A percentile compares a stretch with the other conserved stretches of the same genome.
Conservation (phyloP, 2,888 invertebrate species). For the Therioaphis trifolii region DNA sequence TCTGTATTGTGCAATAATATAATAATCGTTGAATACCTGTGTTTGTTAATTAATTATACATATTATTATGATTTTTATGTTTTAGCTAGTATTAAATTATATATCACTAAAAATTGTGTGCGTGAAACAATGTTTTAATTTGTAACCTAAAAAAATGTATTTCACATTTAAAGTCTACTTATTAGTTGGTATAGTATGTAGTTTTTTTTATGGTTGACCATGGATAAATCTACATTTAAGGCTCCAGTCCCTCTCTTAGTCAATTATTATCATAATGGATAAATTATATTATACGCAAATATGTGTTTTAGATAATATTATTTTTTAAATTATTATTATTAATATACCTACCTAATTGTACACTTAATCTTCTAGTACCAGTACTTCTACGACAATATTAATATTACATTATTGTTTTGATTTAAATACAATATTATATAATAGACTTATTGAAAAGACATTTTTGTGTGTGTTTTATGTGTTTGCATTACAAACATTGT, state of each 20-base stretch:
- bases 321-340: constrained; percentile 19
- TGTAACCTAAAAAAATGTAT: constrained; percentile 29
- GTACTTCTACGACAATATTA: constrained; percentile 36
- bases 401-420: constrained; percentile 44
- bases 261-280: constrained; percentile 35
- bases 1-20: constrained; percentile 46
- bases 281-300: background rate
- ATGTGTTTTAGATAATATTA: constrained; percentile 35
- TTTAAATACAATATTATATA: constrained; percentile 68
- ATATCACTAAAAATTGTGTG: constrained; percentile 1
- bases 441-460: constrained; percentile 15
- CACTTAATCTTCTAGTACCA: constrained; percentile 42
- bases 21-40: constrained; percentile 40
- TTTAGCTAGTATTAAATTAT: constrained; percentile 15
- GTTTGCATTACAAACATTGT: background rate
- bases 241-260: constrained; percentile 47
- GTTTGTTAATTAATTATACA: constrained; percentile 58
- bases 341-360: constrained; percentile 45
- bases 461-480: background rate
- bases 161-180: constrained; percentile 39
- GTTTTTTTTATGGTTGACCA: constrained; percentile 4
- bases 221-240: background rate
- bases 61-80: constrained; percentile 12
- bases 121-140: constrained; percentile 34
- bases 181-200: constrained; percentile 26